Percentiles rank a stretch among this genome's conserved stretches.
Evolutionary conservation across 2,888 invertebrate species (phyloP).

Genomic region (Aproaerema taeniolella): DNA sequence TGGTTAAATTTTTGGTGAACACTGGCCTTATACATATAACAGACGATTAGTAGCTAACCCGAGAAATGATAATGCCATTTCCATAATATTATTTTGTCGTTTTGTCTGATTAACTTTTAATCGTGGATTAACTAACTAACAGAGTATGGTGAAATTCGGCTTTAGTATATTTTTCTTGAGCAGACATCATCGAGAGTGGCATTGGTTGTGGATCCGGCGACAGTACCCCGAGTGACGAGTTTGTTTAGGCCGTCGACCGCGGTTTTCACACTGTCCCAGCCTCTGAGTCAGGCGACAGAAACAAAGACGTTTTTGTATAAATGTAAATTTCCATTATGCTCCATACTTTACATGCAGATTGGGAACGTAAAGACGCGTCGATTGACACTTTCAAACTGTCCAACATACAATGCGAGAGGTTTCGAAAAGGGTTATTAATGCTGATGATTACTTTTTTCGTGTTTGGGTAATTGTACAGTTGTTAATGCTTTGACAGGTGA

Average conservation of each 20-base stretch:
- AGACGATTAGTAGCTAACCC: too few relatives aligned
- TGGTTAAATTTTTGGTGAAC: too few relatives aligned
- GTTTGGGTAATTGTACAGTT: constrained; percentile 21
- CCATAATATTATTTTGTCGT: too few relatives aligned
- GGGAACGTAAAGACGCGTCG: constrained; percentile 40
- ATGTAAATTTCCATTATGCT: constrained; percentile 66
- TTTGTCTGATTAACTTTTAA: too few relatives aligned
- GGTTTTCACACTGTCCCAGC: constrained; percentile 46
- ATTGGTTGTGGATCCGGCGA: too few relatives aligned
- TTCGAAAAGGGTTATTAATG: constrained; percentile 45
- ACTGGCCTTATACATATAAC: too few relatives aligned
- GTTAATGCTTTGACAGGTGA: constrained; percentile 32
- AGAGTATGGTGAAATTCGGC: too few relatives aligned
- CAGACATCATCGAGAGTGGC: too few relatives aligned
- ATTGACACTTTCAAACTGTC: constrained; percentile 48
- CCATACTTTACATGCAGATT: constrained; percentile 63
- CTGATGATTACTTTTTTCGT: constrained; percentile 30
- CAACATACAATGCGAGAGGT: constrained; percentile 31
- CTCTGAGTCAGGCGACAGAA: constrained; percentile 42
- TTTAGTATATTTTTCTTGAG: too few relatives aligned
- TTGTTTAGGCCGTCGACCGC: constrained; percentile 56
- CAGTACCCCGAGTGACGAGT: constrained; percentile 29
- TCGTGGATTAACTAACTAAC: too few relatives aligned
- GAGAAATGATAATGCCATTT: too few relatives aligned
- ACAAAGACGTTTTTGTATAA: constrained; percentile 60